Percentiles rank a stretch among this genome's conserved stretches.
phyloP scores from a whole-genome alignment of 1,140 invertebrate species.

The Glomeris maerens region DNA sequence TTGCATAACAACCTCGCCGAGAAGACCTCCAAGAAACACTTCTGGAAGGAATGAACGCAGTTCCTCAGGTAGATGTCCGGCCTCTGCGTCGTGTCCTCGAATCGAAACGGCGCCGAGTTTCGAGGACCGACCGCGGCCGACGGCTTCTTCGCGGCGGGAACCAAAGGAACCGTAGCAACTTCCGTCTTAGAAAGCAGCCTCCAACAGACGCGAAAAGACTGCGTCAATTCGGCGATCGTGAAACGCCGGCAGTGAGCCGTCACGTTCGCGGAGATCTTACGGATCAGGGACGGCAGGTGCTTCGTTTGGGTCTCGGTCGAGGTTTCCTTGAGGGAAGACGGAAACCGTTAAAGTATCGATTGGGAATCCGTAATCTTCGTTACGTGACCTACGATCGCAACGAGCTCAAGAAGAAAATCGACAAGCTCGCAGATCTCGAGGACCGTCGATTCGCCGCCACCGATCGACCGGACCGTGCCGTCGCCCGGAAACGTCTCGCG shows the following conservation, averaged over 20 bases:
- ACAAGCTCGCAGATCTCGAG: conserved; percentile 48
- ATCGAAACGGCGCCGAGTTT: not conserved
- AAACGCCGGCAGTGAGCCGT: conserved; percentile 42
- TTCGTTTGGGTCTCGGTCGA: conserved; percentile 64
- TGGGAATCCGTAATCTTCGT: conserved; percentile 1
- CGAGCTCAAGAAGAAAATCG: conserved; percentile 61
- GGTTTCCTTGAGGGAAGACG: conserved; percentile 39
- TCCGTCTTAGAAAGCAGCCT: conserved; percentile 64
- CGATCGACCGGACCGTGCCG: conserved; percentile 20
- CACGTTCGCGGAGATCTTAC: conserved; percentile 41
- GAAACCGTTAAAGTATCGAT: not conserved
- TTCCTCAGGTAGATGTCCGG: conserved; percentile 30
- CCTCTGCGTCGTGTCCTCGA: not conserved
- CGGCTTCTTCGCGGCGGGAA: not conserved
- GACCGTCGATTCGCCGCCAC: conserved; percentile 24
- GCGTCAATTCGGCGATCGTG: conserved; percentile 44
- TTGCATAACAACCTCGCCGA: conserved; percentile 31
- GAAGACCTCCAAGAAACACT: conserved; percentile 47
- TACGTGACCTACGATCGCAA: conserved; percentile 42
- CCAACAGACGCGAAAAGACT: conserved; percentile 49
- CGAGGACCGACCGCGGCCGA: not conserved
- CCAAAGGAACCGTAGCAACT: conserved; percentile 37
- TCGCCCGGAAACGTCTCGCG: conserved; percentile 21
- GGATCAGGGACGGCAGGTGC: conserved; percentile 56
- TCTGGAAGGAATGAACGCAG: conserved; percentile 50